These are phyloP conservation scores for Aegypius monachus DNA, from an alignment of 2,113 vertebrate species.

Conservation along the genomic window DNA sequence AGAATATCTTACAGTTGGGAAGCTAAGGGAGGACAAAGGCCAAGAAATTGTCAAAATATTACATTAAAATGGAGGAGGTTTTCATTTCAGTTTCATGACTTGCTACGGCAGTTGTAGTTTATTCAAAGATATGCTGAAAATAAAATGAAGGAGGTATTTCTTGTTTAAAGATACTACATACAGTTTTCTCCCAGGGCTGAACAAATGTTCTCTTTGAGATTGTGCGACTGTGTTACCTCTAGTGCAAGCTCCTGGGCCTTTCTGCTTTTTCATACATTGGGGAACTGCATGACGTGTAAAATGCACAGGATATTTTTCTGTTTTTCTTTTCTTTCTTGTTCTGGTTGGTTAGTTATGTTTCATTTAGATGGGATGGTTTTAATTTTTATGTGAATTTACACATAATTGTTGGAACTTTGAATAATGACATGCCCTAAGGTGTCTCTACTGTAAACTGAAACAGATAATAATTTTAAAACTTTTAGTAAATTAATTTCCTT, in stretches of 20 bases:
- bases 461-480: not conserved
- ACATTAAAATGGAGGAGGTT: constrained; percentile 18
- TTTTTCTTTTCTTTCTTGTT: not conserved
- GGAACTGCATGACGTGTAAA: not conserved
- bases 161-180: constrained; percentile 12
- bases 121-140: constrained; percentile 5
- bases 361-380: not conserved
- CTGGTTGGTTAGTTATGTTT: not conserved
- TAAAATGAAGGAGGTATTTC: not conserved
- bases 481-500: not conserved
- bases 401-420: not conserved
- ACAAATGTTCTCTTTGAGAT: not conserved
- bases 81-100: constrained; percentile 20
- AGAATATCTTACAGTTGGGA: not conserved
- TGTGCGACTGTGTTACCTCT: not conserved
- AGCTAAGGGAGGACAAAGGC: not conserved
- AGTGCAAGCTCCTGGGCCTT: not conserved
- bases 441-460: not conserved
- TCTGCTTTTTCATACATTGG: not conserved
- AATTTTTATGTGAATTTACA: not conserved
- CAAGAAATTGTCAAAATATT: constrained; percentile 21
- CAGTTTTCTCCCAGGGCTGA: not conserved
- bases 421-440: not conserved
- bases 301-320: not conserved
- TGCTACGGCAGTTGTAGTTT: not conserved